Conservation (phyloP, 2,113 vertebrate genomes). For the Elephantulus edwardii region DNA sequence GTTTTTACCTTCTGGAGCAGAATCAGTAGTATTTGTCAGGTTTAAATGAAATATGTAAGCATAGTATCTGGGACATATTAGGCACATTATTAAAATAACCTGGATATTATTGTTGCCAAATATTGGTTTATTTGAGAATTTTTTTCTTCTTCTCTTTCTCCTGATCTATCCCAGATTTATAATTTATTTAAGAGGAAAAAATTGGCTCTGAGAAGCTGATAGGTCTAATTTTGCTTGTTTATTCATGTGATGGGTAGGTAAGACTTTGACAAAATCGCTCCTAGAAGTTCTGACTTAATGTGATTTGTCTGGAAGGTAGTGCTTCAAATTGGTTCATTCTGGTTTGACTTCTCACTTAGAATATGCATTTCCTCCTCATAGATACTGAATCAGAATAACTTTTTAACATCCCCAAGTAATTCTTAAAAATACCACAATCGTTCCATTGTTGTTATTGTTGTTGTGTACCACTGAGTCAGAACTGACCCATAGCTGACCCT, state of each 20-base stretch:
- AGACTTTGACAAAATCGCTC: neutral
- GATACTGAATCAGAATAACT: no score
- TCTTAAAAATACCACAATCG: no score
- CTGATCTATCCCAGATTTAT: neutral
- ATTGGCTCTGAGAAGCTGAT: neutral
- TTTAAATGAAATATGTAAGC: slow-evolving; percentile 14
- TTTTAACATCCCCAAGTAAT: no score
- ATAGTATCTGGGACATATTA: neutral
- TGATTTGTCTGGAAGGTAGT: neutral
- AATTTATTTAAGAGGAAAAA: slow-evolving; percentile 26
- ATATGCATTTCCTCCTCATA: no score
- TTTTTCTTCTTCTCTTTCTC: neutral
- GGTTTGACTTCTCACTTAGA: no score
- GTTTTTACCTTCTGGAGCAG: neutral
- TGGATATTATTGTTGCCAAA: neutral
- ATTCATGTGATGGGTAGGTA: neutral
- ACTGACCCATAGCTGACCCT: no score
- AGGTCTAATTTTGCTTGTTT: neutral
- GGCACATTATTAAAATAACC: neutral
- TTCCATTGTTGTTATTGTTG: no score
- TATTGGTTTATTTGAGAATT: slow-evolving; percentile 37
- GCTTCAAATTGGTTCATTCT: no score
- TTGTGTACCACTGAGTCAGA: no score
- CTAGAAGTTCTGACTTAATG: neutral
- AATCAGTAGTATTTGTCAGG: neutral